A percentile compares a stretch with the other conserved stretches of the same genome.
Conservation (phyloP, 2,888 invertebrate species). For the Microctonus aethiopoides region DNA sequence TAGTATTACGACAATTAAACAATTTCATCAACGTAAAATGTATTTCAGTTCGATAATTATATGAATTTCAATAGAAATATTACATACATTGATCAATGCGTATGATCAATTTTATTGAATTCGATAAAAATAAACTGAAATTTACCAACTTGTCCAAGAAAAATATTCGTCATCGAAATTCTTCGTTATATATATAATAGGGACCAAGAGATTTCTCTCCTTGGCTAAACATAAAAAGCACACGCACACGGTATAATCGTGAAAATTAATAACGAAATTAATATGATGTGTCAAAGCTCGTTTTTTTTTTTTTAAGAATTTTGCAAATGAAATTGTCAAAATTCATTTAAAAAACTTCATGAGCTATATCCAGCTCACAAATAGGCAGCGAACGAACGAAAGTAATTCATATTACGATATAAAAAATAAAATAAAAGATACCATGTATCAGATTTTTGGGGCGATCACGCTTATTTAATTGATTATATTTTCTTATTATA, state of each 20-base stretch:
- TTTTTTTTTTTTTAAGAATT: neutral
- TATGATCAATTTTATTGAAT: slow-evolving; percentile 35
- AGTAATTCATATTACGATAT: slow-evolving; percentile 37
- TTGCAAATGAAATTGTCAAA: neutral
- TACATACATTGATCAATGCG: neutral
- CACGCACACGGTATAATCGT: slow-evolving; percentile 32
- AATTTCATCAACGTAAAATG: neutral
- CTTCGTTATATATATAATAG: slow-evolving; percentile 47
- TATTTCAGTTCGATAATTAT: neutral
- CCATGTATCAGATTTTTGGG: neutral
- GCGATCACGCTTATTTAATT: slow-evolving; percentile 16
- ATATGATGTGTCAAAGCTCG: neutral
- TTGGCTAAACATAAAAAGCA: slow-evolving; percentile 36
- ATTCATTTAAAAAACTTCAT: neutral
- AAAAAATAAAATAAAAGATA: slow-evolving; percentile 16
- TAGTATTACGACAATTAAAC: slow-evolving; percentile 14
- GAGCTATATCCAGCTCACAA: neutral
- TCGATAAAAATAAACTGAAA: neutral
- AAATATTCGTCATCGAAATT: slow-evolving; percentile 27
- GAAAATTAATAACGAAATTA: slow-evolving; percentile 14
- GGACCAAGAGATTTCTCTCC: slow-evolving; percentile 60
- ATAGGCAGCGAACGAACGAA: slow-evolving; percentile 34
- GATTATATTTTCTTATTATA: neutral
- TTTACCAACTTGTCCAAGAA: slow-evolving; percentile 13
- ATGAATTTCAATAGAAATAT: slow-evolving; percentile 11